Evolutionary conservation across 2,888 invertebrate genomes (phyloP).

Genomic region (Ichneumoninae sp.): DNA sequence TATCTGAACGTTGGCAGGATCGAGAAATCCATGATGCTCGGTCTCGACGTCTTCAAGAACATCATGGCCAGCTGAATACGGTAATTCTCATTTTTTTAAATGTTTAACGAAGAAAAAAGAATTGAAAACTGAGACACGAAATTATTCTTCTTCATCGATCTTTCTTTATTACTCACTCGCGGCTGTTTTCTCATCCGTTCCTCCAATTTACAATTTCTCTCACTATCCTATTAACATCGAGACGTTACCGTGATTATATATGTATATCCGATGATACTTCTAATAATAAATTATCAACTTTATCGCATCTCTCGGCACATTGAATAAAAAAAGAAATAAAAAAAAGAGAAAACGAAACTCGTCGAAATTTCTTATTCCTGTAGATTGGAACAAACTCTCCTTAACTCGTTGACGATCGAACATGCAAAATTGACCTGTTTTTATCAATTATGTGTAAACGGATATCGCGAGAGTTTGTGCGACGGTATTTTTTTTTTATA

Average conservation of each 20-base stretch:
- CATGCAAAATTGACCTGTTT: slow-evolving; percentile 49
- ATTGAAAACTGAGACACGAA: background rate
- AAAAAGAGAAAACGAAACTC: slow-evolving; percentile 6
- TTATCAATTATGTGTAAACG: slow-evolving; percentile 41
- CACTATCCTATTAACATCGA: slow-evolving; percentile 61
- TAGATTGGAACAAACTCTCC: slow-evolving; percentile 36
- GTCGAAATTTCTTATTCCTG: slow-evolving; percentile 30
- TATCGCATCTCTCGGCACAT: slow-evolving; percentile 53
- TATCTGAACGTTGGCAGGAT: slow-evolving; percentile 60
- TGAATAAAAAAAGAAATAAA: slow-evolving; percentile 39
- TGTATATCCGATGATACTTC: slow-evolving; percentile 53
- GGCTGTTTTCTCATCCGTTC: slow-evolving; percentile 11
- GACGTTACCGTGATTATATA: slow-evolving; percentile 63
- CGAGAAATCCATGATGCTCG: slow-evolving; percentile 62
- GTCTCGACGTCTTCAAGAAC: slow-evolving; percentile 45
- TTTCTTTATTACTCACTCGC: slow-evolving; percentile 13
- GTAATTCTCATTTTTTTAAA: background rate
- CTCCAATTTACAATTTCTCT: slow-evolving; percentile 55
- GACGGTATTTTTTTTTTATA: background rate
- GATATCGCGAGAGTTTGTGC: slow-evolving; percentile 27
- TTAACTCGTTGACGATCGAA: slow-evolving; percentile 54
- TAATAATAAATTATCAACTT: slow-evolving; percentile 63
- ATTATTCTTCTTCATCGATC: slow-evolving; percentile 5
- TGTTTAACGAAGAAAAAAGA: background rate
- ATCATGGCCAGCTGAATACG: slow-evolving; percentile 1